These are phyloP conservation scores for Ophion ventricosus DNA, from an alignment of 2,888 invertebrate species.

Conservation along the genomic window DNA sequence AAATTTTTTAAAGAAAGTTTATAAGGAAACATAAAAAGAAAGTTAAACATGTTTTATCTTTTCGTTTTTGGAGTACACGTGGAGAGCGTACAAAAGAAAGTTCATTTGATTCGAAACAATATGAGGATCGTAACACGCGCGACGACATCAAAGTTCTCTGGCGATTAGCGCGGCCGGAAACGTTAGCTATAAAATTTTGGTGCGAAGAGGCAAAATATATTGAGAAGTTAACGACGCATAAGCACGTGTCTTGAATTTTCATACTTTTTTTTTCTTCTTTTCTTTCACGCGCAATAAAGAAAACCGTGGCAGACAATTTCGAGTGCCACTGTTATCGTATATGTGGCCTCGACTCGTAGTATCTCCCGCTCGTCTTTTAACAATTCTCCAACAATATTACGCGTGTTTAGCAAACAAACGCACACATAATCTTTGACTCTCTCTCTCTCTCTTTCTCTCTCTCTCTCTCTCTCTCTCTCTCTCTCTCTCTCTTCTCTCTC, in stretches of 20 bases:
- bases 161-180: neutral
- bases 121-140: neutral
- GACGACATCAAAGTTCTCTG: neutral
- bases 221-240: neutral
- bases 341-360: conserved; percentile 59
- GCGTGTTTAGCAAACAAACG: conserved; percentile 43
- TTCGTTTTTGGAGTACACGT: no score
- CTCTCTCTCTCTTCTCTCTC: conserved; percentile 8
- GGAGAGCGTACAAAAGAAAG: no score
- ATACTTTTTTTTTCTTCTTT: neutral
- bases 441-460: conserved; percentile 18
- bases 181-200: neutral
- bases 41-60: no score
- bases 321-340: conserved; percentile 50
- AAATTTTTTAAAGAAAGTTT: no score
- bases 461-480: neutral
- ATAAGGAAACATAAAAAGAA: no score
- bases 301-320: conserved; percentile 48
- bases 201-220: neutral
- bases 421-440: neutral
- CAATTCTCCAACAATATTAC: conserved; percentile 44
- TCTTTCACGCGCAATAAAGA: conserved; percentile 30
- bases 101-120: neutral
- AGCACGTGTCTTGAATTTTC: neutral
- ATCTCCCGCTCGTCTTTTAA: conserved; percentile 44